These are phyloP conservation scores for Calliphora vicina DNA, from an alignment of 1,140 invertebrate species.

Conservation along the genomic window DNA sequence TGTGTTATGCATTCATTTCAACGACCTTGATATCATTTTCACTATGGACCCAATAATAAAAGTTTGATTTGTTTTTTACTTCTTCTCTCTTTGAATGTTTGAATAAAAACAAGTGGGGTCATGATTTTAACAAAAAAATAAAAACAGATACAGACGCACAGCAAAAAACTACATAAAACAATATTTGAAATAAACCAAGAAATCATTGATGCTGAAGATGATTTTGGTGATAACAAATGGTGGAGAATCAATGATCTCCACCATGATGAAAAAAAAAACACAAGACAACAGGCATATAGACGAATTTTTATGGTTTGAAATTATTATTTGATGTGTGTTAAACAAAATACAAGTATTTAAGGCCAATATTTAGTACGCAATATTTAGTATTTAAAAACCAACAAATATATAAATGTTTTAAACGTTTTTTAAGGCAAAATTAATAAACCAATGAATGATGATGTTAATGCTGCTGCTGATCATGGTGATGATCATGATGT, in stretches of 20 bases:
- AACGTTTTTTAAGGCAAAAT: slow-evolving; percentile 1
- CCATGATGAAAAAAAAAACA: too few species aligned
- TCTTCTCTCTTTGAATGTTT: too few species aligned
- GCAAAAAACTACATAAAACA: background rate
- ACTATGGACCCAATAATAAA: slow-evolving; percentile 5
- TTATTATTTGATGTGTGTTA: background rate
- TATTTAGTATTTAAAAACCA: background rate
- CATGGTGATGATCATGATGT: too few species aligned
- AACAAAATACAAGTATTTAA: slow-evolving; percentile 1
- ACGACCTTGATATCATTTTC: slow-evolving; percentile 5
- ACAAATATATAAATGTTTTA: background rate
- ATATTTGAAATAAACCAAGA: background rate
- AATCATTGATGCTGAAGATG: background rate
- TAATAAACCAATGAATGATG: background rate
- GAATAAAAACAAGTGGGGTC: background rate
- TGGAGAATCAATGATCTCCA: background rate
- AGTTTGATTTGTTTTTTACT: background rate
- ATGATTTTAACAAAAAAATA: background rate
- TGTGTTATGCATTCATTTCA: background rate
- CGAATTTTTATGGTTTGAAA: too few species aligned
- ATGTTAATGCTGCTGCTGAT: background rate
- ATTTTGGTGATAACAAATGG: background rate
- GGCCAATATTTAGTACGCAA: background rate
- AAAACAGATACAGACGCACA: background rate
- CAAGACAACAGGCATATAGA: background rate